These are phyloP conservation scores for Protonibea diacanthus DNA, from an alignment of 2,797 vertebrate genomes.

Conservation along the genomic window DNA sequence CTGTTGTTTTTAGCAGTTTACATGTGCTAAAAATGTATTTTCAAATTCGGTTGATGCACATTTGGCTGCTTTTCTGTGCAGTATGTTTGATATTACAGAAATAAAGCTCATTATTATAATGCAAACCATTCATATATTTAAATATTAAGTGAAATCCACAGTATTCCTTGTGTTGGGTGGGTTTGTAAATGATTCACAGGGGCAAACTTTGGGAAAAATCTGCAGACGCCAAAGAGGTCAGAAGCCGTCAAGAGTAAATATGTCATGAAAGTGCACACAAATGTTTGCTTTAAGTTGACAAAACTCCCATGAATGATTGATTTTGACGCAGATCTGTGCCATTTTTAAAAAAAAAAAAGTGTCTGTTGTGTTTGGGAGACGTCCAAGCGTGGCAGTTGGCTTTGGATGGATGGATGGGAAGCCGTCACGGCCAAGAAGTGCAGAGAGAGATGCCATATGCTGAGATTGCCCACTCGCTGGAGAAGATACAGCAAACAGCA, in stretches of 20 bases:
- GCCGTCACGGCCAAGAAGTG: constrained; percentile 62
- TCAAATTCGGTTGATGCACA: background rate
- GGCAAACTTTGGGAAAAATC: constrained; percentile 43
- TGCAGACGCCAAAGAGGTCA: constrained; percentile 5
- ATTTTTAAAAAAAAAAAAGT: constrained; percentile 43
- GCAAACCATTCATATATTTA: constrained; percentile 6
- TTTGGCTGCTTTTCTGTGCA: background rate
- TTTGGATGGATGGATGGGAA: constrained; percentile 21
- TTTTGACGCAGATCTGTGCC: constrained; percentile 49
- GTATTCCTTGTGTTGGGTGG: constrained; percentile 36
- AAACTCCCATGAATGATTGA: constrained; percentile 30
- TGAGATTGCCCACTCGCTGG: constrained; percentile 63
- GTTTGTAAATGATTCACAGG: constrained; percentile 70
- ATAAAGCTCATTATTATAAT: constrained; percentile 18
- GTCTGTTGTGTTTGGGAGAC: constrained; percentile 74
- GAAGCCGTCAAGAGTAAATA: constrained; percentile 10
- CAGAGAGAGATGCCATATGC: constrained; percentile 75
- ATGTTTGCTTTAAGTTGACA: background rate
- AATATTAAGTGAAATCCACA: constrained; percentile 18
- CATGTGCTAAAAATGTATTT: constrained; percentile 16
- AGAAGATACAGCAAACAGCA: constrained; percentile 41
- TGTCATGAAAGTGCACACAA: background rate
- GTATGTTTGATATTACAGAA: background rate
- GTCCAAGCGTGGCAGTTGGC: constrained; percentile 70
- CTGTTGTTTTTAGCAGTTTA: background rate